Conservation (phyloP, 35 echinoderm and acorn worm species). For the Stichopus chloronotus region DNA sequence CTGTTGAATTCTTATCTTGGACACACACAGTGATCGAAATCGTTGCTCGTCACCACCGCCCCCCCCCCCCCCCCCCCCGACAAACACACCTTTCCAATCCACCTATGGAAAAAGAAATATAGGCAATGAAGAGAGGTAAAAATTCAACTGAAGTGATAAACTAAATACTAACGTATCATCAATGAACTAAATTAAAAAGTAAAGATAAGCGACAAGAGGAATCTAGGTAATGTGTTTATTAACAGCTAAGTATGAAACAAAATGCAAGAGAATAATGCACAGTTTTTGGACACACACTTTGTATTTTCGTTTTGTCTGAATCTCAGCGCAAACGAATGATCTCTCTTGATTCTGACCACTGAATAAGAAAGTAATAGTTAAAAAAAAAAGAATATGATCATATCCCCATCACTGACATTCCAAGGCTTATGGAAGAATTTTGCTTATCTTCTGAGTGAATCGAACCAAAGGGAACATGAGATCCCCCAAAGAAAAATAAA, state of each 20-base stretch:
- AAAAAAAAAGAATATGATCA: not conserved
- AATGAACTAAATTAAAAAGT: not conserved
- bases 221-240: not conserved
- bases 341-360: not conserved
- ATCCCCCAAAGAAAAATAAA: too few relatives aligned
- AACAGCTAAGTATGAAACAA: not conserved
- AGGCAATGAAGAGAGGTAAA: not conserved
- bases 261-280: not conserved
- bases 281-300: not conserved
- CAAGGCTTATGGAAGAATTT: too few relatives aligned
- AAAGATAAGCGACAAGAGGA: not conserved
- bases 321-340: not conserved
- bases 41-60: too few relatives aligned
- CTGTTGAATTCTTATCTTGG: too few relatives aligned
- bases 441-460: too few relatives aligned
- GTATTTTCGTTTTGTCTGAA: not conserved
- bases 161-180: not conserved
- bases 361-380: not conserved
- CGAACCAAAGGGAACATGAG: too few relatives aligned
- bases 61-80: too few relatives aligned
- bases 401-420: too few relatives aligned
- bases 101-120: too few relatives aligned
- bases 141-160: not conserved
- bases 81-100: too few relatives aligned
- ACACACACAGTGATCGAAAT: too few relatives aligned